Percentiles rank a stretch among this genome's conserved stretches.
phyloP scores from a whole-genome alignment of 2,888 invertebrate species.

The Drosophila phalerata region DNA sequence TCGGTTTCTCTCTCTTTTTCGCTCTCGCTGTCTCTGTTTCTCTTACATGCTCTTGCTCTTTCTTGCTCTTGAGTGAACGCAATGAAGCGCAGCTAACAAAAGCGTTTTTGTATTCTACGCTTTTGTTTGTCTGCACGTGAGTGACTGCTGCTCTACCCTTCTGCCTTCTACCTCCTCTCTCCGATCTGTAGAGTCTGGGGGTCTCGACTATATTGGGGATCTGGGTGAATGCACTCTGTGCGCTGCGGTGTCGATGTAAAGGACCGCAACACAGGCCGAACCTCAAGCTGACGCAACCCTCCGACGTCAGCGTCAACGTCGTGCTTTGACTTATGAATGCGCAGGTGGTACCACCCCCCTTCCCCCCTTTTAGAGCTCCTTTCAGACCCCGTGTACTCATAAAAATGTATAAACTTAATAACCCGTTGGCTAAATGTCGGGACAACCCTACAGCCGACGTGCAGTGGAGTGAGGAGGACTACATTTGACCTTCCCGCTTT shows the following conservation, averaged over 20 bases:
- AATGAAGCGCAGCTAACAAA: slow-evolving; percentile 76
- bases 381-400: slow-evolving; percentile 36
- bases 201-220: slow-evolving; percentile 25
- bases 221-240: slow-evolving; percentile 74
- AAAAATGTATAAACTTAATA: slow-evolving; percentile 62
- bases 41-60: slow-evolving; percentile 7
- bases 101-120: slow-evolving; percentile 59
- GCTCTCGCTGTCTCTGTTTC: not conserved
- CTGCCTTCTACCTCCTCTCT: not conserved
- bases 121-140: slow-evolving; percentile 73
- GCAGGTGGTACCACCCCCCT: slow-evolving; percentile 11
- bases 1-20: not conserved
- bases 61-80: slow-evolving; percentile 53
- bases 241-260: slow-evolving; percentile 58
- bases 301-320: slow-evolving; percentile 20
- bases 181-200: not conserved
- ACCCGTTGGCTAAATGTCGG: slow-evolving; percentile 42
- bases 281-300: slow-evolving; percentile 32
- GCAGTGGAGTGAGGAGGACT: not conserved
- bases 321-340: slow-evolving; percentile 66
- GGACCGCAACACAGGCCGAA: slow-evolving; percentile 41
- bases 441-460: slow-evolving; percentile 7
- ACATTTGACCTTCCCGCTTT: slow-evolving; percentile 59
- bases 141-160: slow-evolving; percentile 31
- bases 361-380: not conserved